These are phyloP conservation scores for Brachionus rotundiformis DNA, from an alignment of 1,140 invertebrate genomes.

Conservation along the genomic window DNA sequence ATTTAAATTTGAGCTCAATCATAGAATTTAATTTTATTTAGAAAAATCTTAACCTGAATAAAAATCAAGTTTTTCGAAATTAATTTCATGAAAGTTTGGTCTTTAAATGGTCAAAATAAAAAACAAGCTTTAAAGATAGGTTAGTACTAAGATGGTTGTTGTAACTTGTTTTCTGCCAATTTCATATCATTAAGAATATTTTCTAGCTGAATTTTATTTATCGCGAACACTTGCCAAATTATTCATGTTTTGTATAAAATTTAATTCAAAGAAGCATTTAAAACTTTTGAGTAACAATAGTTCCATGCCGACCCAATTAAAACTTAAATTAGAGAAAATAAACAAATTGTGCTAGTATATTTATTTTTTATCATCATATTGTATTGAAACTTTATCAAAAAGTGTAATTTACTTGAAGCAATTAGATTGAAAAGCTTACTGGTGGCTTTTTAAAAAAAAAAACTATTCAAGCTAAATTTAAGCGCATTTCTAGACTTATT, in stretches of 20 bases:
- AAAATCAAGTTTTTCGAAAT: constrained; percentile 1
- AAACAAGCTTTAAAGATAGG: neutral
- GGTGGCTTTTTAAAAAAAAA: neutral
- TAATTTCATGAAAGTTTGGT: neutral
- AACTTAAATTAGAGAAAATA: constrained; percentile 18
- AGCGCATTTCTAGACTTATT: constrained; percentile 1
- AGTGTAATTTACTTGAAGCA: constrained; percentile 27
- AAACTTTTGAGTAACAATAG: constrained; percentile 6
- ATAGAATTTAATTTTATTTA: neutral
- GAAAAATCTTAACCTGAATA: neutral
- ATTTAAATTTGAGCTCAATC: neutral
- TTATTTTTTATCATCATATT: constrained; percentile 5
- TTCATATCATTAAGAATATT: neutral
- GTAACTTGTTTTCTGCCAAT: constrained; percentile 21
- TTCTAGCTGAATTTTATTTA: neutral
- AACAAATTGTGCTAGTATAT: constrained; percentile 26
- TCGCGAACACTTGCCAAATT: constrained; percentile 25
- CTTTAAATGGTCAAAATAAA: neutral
- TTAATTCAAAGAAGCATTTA: constrained; percentile 1
- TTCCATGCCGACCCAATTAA: constrained; percentile 36
- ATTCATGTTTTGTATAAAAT: constrained; percentile 23
- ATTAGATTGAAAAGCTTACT: constrained; percentile 11
- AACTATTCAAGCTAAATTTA: constrained; percentile 26
- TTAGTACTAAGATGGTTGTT: neutral
- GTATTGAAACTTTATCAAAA: constrained; percentile 32